Base-by-base conservation (phyloP, 23 tunicate genomes). In the Diplosoma virens region DNA sequence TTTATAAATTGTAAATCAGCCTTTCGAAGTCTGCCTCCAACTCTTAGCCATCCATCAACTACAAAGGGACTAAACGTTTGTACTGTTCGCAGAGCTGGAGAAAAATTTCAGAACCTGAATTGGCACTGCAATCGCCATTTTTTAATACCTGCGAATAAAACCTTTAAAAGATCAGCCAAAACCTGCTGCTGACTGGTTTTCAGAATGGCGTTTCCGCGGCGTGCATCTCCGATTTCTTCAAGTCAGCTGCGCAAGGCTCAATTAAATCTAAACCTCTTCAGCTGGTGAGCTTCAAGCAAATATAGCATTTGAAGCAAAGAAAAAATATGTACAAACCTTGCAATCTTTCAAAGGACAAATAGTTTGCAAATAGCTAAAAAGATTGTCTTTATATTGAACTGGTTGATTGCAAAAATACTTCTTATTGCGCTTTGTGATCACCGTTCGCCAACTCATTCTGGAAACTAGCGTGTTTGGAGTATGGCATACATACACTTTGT, bases 21-120 rank as follows among this genome's bases (percentile, higher is more conserved):
- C 9, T 28, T 3, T 26, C 36, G 36, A 28, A 63, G 70, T 30
- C 70, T 28, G 33, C 70, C 70, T 6, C 70, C 70, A 63, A 63
- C 70, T 26, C 70, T 26, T 11, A 26, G 35, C 35, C 4, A 7
- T 26, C 70, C 70, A 27, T 28, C 16, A n/a, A 63, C 70, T 26
- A 63, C 16, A 63, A 27, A 63, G 3, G 70, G 70, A 30, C 20
- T 63, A 7, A 63, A 20, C 3, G 70, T 3, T 5, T 28, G 35
- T 28, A 63, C 11, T n/a, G 27, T 36, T 63, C 20, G 14, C 9
- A 63, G 35, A 28, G 70, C 70, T 7, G 33, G 33, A 4, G 33
- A n/a, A 27, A 7, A 7, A 6, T 7, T n/a, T 34, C 6, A 63
- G 33, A 11, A 27, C 7, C 35, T 63, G 20, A 7, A 26, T n/a